Conservation (phyloP, 2,113 vertebrate species). For the Chaetops frenatus region DNA sequence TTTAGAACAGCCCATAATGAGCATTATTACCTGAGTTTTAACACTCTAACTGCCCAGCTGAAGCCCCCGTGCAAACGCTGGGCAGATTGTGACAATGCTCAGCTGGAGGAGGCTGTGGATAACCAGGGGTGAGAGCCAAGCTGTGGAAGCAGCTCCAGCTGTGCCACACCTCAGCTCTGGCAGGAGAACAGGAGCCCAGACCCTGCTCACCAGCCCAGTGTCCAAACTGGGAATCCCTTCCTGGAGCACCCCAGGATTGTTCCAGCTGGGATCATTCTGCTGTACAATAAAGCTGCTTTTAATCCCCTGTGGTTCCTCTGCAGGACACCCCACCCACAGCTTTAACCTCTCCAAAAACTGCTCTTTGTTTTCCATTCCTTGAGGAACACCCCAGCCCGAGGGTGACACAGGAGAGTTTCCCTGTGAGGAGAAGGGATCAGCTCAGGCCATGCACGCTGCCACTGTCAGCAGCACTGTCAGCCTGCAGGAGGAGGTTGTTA, state of each 20-base stretch:
- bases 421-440: background rate
- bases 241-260: background rate
- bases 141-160: background rate
- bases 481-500: background rate
- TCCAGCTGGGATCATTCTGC: background rate
- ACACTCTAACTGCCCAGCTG: too few relatives aligned
- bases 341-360: background rate
- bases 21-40: background rate
- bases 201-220: background rate
- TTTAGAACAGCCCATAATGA: background rate
- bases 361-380: background rate
- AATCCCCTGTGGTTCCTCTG: background rate
- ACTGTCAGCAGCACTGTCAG: background rate
- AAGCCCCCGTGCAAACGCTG: background rate
- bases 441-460: background rate
- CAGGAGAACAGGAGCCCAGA: background rate
- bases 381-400: accelerated
- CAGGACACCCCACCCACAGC: background rate
- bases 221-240: background rate
- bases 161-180: accelerated
- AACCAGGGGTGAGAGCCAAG: background rate
- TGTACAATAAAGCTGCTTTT: background rate
- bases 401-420: background rate
- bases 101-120: background rate
- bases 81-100: too few relatives aligned